Conservation (phyloP, 2,888 invertebrate species). For the Lacanobia oleracea region DNA sequence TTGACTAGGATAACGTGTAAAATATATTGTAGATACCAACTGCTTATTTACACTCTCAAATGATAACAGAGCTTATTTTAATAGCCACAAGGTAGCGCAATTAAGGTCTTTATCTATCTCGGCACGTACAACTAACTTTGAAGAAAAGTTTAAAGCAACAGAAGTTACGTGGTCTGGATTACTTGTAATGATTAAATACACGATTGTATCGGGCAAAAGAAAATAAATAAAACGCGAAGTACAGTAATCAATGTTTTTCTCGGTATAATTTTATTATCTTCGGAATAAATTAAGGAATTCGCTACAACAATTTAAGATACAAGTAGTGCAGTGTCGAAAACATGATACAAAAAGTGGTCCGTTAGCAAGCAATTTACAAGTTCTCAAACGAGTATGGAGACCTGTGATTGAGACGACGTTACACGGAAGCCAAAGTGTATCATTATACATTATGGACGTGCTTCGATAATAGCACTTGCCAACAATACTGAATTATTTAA, state of each 20-base stretch:
- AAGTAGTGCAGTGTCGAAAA: conserved; percentile 61
- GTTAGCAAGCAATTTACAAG: conserved; percentile 74
- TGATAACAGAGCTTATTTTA: conserved; percentile 3
- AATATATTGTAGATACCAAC: conserved; percentile 1
- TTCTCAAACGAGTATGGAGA: conserved; percentile 65
- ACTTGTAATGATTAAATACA: conserved; percentile 8
- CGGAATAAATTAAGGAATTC: conserved; percentile 27
- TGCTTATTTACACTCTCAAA: conserved; percentile 3
- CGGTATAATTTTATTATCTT: conserved; percentile 4
- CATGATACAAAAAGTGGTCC: conserved; percentile 68
- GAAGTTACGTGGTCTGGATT: conserved; percentile 1
- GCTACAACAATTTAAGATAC: conserved; percentile 27
- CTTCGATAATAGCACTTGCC: conserved; percentile 69
- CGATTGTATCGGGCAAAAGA: not conserved
- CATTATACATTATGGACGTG: conserved; percentile 47
- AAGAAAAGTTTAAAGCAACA: conserved; percentile 13
- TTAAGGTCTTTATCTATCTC: conserved; percentile 14
- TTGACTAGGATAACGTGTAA: not conserved
- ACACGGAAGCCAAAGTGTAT: conserved; percentile 70
- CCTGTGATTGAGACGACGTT: conserved; percentile 49
- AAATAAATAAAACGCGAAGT: not conserved
- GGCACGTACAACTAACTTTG: conserved; percentile 10
- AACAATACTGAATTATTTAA: conserved; percentile 62
- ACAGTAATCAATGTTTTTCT: conserved; percentile 7
- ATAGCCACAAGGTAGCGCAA: not conserved